Base-by-base conservation (phyloP, 2,888 invertebrate species). In the Drosophila engyochracea region DNA sequence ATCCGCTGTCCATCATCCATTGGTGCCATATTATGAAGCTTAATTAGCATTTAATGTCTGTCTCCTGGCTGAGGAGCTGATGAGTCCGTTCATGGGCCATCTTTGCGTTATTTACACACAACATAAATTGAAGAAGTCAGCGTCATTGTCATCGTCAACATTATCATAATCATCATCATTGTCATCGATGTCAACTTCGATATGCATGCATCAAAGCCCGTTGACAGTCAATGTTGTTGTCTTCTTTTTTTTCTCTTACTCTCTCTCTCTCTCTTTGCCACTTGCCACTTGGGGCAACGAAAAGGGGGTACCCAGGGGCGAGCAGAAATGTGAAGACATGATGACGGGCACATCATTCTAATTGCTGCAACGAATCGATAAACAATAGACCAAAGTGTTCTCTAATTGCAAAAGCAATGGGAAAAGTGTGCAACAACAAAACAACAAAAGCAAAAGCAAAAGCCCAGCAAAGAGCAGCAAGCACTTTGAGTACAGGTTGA, bases 1-100 rank as follows among this genome's bases (percentile, higher is more conserved):
- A 47, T 25, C 47, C 16, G 25, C 25, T 37, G 63, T 33, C 30
- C 44, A 30, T 35, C 39, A 35, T 33, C 39, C 61, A 67, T 49
- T 70, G 63, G 58, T 70, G 76, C 67, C 65, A 68, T 55, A 79
- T 87, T 83, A 90, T 90, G 88, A 88, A 80, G 85, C 81, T 78
- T 83, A 85, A 85, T 90, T 90, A 90, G 62, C 65, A 65, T 70
- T 74, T 81, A 74, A 83, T 81, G 76, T 51, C 73, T 2, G 31
- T 31, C 31, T 31, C 31, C 31, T 31, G 31, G 53, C 71, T 58
- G 51, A 37, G 57, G 28, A 60, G 41, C 44, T 44, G 19, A 59
- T 52, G 51, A 30, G 35, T 25, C 25, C 54, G 22, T 47, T 35
- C 19, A 28, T 55, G 37, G 19, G 16, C 3, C 19, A n/a, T n/a